phyloP scores from a whole-genome alignment of 2,888 invertebrate species.

The Sphaerophoria taeniata region DNA sequence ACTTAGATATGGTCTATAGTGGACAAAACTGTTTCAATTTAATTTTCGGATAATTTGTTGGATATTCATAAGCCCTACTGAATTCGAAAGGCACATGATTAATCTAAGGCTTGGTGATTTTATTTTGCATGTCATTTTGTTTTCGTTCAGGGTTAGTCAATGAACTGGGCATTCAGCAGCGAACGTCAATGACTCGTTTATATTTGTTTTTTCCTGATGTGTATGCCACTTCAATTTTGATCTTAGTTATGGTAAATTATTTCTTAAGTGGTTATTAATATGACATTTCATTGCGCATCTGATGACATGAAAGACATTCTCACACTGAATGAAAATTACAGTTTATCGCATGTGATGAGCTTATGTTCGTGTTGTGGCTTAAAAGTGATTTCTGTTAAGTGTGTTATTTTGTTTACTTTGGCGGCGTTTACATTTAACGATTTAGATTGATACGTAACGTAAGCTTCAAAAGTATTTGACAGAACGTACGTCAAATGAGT shows the following conservation, averaged over 20 bases:
- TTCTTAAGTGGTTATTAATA: conserved; percentile 13
- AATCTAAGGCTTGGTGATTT: conserved; percentile 32
- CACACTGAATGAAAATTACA: conserved; percentile 2
- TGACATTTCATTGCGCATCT: conserved; percentile 10
- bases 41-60: conserved; percentile 3
- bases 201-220: conserved; percentile 9
- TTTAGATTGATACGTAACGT: too few relatives aligned
- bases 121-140: conserved; percentile 26
- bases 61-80: conserved; percentile 38
- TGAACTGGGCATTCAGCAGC: conserved; percentile 30
- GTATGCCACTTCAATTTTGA: conserved; percentile 15
- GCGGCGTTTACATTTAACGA: too few relatives aligned
- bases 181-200: conserved; percentile 12
- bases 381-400: not conserved
- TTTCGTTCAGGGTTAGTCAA: conserved; percentile 52
- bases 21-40: conserved; percentile 36
- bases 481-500: too few relatives aligned
- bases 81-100: conserved; percentile 36
- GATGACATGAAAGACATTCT: not conserved
- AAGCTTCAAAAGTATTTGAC: too few relatives aligned
- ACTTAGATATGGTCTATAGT: conserved; percentile 34
- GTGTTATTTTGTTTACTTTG: too few relatives aligned
- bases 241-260: conserved; percentile 30
- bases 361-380: conserved; percentile 1
- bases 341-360: conserved; percentile 1